These are phyloP conservation scores for Mycetomoellerius zeteki DNA, from an alignment of 1,140 invertebrate genomes.

Conservation along the genomic window DNA sequence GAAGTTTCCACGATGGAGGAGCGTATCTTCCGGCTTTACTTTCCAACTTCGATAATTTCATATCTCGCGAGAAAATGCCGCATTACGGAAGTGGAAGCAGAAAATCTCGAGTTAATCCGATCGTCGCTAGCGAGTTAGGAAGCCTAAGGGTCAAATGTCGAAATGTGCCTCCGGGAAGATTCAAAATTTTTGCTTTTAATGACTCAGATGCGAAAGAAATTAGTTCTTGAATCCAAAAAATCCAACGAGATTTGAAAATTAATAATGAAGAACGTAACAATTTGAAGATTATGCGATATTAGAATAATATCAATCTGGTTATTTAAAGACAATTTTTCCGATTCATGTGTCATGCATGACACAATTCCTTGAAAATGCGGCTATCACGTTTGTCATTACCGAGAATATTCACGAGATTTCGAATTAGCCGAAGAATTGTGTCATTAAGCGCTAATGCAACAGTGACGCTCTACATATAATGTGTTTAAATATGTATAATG, in stretches of 20 bases:
- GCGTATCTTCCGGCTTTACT: slow-evolving; percentile 63
- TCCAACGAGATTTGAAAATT: background rate
- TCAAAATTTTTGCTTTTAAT: background rate
- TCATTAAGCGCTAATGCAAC: background rate
- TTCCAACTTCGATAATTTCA: slow-evolving; percentile 64
- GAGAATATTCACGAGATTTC: slow-evolving; percentile 10
- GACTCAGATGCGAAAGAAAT: background rate
- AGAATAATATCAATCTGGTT: background rate
- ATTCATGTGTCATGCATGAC: background rate
- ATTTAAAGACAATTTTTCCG: background rate
- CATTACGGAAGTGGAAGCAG: slow-evolving; percentile 52
- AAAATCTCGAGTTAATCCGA: slow-evolving; percentile 63
- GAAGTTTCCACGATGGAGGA: slow-evolving; percentile 57
- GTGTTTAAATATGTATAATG: background rate
- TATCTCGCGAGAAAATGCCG: slow-evolving; percentile 59
- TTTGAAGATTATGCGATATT: background rate
- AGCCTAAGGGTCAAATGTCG: slow-evolving; percentile 29
- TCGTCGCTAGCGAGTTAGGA: slow-evolving; percentile 24
- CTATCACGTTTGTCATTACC: background rate
- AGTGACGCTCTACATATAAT: background rate
- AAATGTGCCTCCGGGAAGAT: slow-evolving; percentile 14
- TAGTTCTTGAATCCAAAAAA: background rate
- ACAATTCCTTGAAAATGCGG: slow-evolving; percentile 6
- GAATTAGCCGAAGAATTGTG: background rate
- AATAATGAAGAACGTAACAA: background rate